phyloP scores from a whole-genome alignment of 2,113 vertebrate genomes.

The Pipa parva region DNA sequence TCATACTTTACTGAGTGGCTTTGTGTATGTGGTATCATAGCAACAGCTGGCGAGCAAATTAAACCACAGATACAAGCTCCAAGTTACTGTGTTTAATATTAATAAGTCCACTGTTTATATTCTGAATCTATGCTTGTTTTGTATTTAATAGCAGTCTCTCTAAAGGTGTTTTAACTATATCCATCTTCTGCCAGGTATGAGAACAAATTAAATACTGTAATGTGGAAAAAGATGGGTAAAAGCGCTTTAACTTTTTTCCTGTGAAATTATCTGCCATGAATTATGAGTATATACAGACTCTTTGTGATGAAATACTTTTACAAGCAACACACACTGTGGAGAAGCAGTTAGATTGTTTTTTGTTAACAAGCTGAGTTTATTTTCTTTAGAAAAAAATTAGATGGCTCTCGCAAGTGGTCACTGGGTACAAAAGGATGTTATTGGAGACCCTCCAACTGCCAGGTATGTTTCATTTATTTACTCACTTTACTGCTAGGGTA shows the following conservation, averaged over 20 bases:
- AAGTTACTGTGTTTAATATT: background rate
- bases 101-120: background rate
- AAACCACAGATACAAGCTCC: constrained; percentile 26
- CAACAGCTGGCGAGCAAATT: constrained; percentile 40
- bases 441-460: constrained; percentile 55
- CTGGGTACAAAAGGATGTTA: constrained; percentile 56
- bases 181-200: background rate
- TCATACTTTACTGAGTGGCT: constrained; percentile 23
- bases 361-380: background rate
- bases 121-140: background rate
- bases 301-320: background rate
- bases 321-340: background rate
- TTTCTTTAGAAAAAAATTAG: constrained; percentile 29
- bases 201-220: background rate
- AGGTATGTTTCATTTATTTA: constrained; percentile 48
- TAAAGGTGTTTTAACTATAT: background rate
- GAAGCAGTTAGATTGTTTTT: background rate
- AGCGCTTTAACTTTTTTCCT: background rate
- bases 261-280: background rate
- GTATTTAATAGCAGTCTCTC: background rate
- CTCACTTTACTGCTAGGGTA: too few relatives aligned
- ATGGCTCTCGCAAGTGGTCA: constrained; percentile 67
- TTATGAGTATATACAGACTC: too few relatives aligned
- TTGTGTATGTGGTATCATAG: constrained; percentile 42
- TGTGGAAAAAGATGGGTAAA: background rate